Evolutionary conservation across 2,888 invertebrate genomes (phyloP).

Genomic region (Chesias legatella): DNA sequence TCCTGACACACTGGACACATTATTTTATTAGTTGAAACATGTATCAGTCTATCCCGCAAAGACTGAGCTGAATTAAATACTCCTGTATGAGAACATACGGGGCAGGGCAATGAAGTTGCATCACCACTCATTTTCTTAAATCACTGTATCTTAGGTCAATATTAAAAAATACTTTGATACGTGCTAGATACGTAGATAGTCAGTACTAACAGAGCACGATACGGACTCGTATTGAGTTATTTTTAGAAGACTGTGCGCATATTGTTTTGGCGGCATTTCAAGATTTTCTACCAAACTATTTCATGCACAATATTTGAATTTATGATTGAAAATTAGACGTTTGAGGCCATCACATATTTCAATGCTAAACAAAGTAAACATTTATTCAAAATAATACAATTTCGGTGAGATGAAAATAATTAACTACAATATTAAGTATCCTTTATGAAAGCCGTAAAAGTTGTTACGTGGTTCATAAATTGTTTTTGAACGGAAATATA

Average conservation of each 20-base stretch:
- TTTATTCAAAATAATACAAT: no score
- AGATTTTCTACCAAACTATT: conserved; percentile 43
- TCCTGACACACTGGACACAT: conserved; percentile 90
- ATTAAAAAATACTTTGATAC: no score
- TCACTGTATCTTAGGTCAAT: no score
- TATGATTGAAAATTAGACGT: no score
- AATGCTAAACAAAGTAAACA: no score
- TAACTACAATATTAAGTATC: no score
- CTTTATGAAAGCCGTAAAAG: no score
- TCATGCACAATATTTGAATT: conserved; percentile 13
- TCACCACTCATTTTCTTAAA: conserved; percentile 74
- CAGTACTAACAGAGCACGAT: conserved; percentile 38
- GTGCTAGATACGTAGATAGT: no score
- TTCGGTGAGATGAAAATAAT: no score
- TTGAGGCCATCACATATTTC: no score
- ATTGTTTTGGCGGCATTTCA: conserved; percentile 69
- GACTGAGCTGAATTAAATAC: conserved; percentile 86
- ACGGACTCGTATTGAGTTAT: conserved; percentile 63
- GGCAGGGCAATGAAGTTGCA: conserved; percentile 84
- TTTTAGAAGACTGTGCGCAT: conserved; percentile 59
- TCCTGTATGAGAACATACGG: conserved; percentile 86
- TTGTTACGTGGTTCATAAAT: no score
- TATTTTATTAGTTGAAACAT: conserved; percentile 87
- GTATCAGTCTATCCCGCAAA: conserved; percentile 85
- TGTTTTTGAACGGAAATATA: no score